Evolutionary conservation across 1,140 invertebrate genomes (phyloP), one percentile per base, ranked within the genome.

Genomic region (Batillaria attramentaria): DNA sequence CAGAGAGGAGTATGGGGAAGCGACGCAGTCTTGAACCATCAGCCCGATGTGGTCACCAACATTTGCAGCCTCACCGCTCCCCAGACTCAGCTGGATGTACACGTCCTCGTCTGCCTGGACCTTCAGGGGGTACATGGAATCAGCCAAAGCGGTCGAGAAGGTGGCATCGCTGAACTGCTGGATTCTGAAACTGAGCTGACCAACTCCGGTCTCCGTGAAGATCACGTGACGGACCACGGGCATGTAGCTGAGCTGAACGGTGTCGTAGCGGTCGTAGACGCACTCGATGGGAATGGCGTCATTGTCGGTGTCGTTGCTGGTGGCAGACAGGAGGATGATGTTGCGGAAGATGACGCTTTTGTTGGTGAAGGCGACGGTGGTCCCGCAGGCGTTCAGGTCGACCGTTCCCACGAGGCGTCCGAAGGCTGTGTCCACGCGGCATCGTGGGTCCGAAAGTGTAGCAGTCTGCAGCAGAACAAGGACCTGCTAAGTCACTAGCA

Each of bases 171-270:
- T 3, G 41, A 46, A 70, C 68, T 70, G 68, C 8, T 46, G 24
- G 68, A 70, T 70, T 13, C 39, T 39, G 28, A 70, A 70, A 0
- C 24, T 18, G 68, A 70, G 33, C 10, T 24, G 41, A 10, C 68
- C 68, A 10, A 46, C 68, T 6, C 68, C 68, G 3, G 41, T 70
- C 35, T 70, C 68, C 24, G 68, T 70, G 68, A 70, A 70, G 24
- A 70, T 24, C 5, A 70, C 42, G n/a, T 46, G 28, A 8, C 68
- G 68, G 6, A 70, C 68, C 0, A 70, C 24, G 5, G 68, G 68
- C 0, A 70, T 24, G 41, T 46, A 70, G 68, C 6, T 16, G 31
- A 70, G 41, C 3, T n/a, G 20, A 1, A 70, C 39, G 3, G 43
- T 42, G 20, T 39, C 28, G 3, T 31, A n/a, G 8, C 68, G 41